phyloP scores from a whole-genome alignment of 2,888 invertebrate genomes.

The Gymnoscelis rufifasciata region DNA sequence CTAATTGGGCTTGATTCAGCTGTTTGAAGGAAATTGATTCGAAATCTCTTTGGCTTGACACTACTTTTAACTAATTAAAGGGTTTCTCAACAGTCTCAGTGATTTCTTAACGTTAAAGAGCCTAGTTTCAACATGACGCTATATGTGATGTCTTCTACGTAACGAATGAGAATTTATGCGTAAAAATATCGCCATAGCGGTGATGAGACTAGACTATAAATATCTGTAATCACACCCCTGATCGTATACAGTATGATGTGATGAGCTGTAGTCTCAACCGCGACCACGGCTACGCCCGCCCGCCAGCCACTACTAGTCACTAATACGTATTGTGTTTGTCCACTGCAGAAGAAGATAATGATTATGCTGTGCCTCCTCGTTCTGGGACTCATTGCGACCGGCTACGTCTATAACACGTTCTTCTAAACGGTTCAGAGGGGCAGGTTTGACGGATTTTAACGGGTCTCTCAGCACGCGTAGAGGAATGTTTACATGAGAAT shows the following conservation, averaged over 20 bases:
- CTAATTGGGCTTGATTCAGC: no score
- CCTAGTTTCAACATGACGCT: no score
- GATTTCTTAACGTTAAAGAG: no score
- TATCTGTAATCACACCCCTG: no score
- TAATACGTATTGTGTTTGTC: constrained; percentile 74
- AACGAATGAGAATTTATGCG: no score
- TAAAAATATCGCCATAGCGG: no score
- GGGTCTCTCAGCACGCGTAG: constrained; percentile 26
- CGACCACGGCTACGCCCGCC: constrained; percentile 38
- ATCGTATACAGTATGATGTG: neutral
- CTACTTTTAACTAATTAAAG: no score
- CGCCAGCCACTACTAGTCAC: constrained; percentile 54
- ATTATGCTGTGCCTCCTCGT: constrained; percentile 93
- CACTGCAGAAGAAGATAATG: constrained; percentile 95
- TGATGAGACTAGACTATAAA: no score
- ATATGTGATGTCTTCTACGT: no score
- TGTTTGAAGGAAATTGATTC: no score
- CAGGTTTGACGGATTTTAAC: constrained; percentile 63
- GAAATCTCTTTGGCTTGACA: no score
- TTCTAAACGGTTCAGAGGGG: constrained; percentile 68
- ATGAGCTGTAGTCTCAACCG: constrained; percentile 11
- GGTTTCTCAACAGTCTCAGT: no score
- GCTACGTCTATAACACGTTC: constrained; percentile 77
- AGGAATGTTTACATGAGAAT: constrained; percentile 18
- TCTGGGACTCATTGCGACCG: constrained; percentile 84